Evolutionary conservation across 2,113 vertebrate species (phyloP), one percentile per base, ranked within the genome.

Genomic region (Poeciliopsis retropinna): DNA sequence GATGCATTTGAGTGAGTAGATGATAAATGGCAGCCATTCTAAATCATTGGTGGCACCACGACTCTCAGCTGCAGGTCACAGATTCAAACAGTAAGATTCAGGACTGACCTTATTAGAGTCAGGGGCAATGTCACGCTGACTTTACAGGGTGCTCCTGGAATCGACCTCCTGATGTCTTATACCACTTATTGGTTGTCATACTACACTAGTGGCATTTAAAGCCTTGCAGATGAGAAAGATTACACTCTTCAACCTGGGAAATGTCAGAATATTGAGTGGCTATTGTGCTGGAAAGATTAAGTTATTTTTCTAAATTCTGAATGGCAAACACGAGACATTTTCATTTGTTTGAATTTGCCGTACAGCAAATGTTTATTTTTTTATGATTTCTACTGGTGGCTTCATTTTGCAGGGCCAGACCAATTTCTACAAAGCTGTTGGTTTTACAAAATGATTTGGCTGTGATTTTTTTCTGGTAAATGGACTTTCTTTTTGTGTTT

Each of bases 81-180:
- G 72, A 79, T 76, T 61, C 39, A 57, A 78, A 72, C 37, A 62
- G 68, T 70, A 37, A 41, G 29, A 64, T 70, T 70, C 54, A 77
- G 54, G 67, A 54, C 12, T 83, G 82, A 83, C 85, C 83, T 88
- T 78, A 84, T 81, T 78, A 73, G 60, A 82, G 82, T 63, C 27
- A 29, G 32, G 34, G 57, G 78, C 71, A 74, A 66, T 72, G 75
- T 77, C 69, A 41, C 72, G 47, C 67, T 63, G 66, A 67, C 72
- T 73, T 85, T 62, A 81, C 54, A 60, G 29, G 32, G 30, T 60
- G 73, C 64, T 80, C 37, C 60, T 67, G 70, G 71, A 73, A 75
- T 72, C 17, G 12, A 70, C 73, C 67, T 60, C 51, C 19, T 54
- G 29, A 34, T 75, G 79, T 83, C 67, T 72, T 51, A 27, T 65